Percentiles rank a stretch among this genome's conserved stretches.
phyloP scores from a whole-genome alignment of 2,888 invertebrate genomes.

The Lycaena phlaeas region DNA sequence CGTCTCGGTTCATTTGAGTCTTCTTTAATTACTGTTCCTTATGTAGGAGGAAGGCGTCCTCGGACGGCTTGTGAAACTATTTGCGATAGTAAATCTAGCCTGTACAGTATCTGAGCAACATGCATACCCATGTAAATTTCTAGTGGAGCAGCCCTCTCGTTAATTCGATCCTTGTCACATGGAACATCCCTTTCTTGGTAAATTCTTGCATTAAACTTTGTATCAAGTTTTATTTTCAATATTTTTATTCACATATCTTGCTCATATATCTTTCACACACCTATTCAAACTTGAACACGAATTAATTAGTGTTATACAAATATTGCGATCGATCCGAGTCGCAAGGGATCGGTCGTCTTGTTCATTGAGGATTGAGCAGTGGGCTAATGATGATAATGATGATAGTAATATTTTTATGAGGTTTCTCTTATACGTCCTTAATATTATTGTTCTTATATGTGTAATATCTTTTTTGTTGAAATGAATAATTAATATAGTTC shows the following conservation, averaged over 20 bases:
- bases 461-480: too few species aligned
- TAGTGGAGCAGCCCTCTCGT: slow-evolving; percentile 46
- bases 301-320: too few species aligned
- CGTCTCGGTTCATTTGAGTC: slow-evolving; percentile 38
- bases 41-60: slow-evolving; percentile 26
- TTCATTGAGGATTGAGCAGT: too few species aligned
- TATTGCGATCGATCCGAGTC: too few species aligned
- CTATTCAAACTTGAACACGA: neutral
- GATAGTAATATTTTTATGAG: too few species aligned
- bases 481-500: too few species aligned
- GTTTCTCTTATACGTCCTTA: too few species aligned
- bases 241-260: too few species aligned
- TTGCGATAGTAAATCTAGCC: slow-evolving; percentile 55
- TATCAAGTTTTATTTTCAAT: too few species aligned
- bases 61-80: slow-evolving; percentile 49
- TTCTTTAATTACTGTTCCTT: slow-evolving; percentile 56
- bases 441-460: too few species aligned
- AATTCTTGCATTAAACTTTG: slow-evolving; percentile 17
- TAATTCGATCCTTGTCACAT: slow-evolving; percentile 61
- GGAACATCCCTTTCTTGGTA: slow-evolving; percentile 65
- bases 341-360: too few species aligned
- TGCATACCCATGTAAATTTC: slow-evolving; percentile 67
- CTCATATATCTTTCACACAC: neutral
- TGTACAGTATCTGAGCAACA: slow-evolving; percentile 52
- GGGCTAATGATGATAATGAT: too few species aligned